Base-by-base conservation (phyloP, 2,888 invertebrate genomes). In the Cephus runcator region DNA sequence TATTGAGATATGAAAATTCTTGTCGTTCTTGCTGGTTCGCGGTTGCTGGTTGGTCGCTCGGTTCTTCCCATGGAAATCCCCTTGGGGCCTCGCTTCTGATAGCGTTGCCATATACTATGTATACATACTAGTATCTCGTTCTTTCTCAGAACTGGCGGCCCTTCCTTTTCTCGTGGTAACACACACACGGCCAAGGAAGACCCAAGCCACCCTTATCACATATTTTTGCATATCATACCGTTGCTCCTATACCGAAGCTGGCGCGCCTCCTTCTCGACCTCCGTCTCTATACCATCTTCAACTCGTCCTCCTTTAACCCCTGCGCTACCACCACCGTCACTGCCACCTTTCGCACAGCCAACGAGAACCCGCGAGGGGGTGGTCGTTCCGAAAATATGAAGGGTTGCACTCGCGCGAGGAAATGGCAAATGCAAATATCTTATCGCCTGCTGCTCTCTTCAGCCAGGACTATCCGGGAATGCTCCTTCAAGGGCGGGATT, bases 1-100 rank as follows among this genome's bases (percentile, higher is more conserved):
- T 85, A 86, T 87, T 85, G 86, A 87, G 88, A 88, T 88, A 89
- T 89, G 87, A 88, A 88, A 88, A 88, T 88, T 88, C 88, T 83
- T 86, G 83, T 84, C 87, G 82, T 87, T 83, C 84, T 85, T 86
- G 86, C 85, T 85, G 85, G 83, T 83, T 75, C 35, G 77, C 79
- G 83, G 81, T 79, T 83, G 81, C 82, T 79, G 82, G 83, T 84
- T 81, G 81, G 81, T 83, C 79, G 83, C 79, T 81, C 79, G 83
- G 79, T 79, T 82, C 81, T 80, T 79, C 78, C 68, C 79, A 81
- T 15, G 69, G 81, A 74, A 81, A 82, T 81, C 80, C 85, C 86
- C 86, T 79, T 80, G 85, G 87, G 87, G 84, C 85, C 84, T 80
- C 80, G 80, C 83, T 81, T 86, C 85, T 85, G 87, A 87, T 87